Evolutionary conservation across 2,797 vertebrate genomes (phyloP), one percentile per base, ranked within the genome.

Genomic region (Myotis planiceps): DNA sequence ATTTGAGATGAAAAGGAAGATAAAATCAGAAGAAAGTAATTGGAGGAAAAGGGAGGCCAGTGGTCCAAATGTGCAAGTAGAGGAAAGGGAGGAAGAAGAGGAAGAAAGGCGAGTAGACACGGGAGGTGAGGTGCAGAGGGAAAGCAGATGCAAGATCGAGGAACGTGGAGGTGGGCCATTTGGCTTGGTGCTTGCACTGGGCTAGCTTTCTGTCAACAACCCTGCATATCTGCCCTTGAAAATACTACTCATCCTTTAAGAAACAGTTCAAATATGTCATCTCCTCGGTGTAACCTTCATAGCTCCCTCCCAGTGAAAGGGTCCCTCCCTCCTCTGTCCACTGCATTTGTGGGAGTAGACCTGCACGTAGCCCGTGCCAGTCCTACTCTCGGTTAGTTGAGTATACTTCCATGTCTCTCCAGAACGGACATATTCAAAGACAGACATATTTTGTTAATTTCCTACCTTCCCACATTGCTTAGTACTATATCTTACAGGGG

Each of bases 1-100:
- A 69, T 88, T 88, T 34, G 63, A 66, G 55, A 74, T 76, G 74
- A 45, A 47, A 82, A 65, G 63, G 85, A 53, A 92, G 49, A 37
- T 13, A 32, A 89, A 83, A 47, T 13, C 85, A 92, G 23, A 76
- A 83, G 72, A 68, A 86, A 93, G 60, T 9, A 58, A 34, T 4
- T 90, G 39, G n/a, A 83, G 51, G 23, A 42, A 42, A 74, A 34
- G 18, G 29, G 18, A 65, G 27, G n/a, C 29, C 15, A 21, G 25
- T 49, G 72, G 75, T 55, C 49, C 72, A 55, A 66, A 60, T 51
- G 45, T 83, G 19, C 32, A 72, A 79, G 53, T 34, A 16, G 66
- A 94, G 47, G 5, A 49, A 78, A 47, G 13, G 47, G 37, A 9
- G 5, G 18, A 13, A 21, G 45, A 60, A 60, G 53, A 76, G 49